Evolutionary conservation across 1,140 invertebrate genomes (phyloP).

Genomic region (Meloidogyne hapla): DNA sequence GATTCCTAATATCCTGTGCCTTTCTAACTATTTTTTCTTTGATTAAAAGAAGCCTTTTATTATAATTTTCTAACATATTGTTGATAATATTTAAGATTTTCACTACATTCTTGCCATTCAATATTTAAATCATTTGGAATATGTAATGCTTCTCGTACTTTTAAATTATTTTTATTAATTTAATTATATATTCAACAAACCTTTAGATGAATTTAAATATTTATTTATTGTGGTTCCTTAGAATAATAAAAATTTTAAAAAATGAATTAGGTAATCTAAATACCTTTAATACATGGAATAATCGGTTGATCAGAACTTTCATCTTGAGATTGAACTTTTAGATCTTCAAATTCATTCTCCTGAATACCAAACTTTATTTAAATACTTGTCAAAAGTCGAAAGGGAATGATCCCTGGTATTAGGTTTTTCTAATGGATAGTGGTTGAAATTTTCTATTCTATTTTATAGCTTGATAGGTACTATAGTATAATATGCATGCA

Average conservation of each 20-base stretch:
- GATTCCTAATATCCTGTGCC: too few relatives aligned
- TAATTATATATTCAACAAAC: not conserved
- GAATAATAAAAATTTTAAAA: too few relatives aligned
- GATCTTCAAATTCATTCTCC: constrained; percentile 32
- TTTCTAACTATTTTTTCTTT: too few relatives aligned
- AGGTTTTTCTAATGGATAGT: too few relatives aligned
- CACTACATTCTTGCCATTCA: constrained; percentile 7
- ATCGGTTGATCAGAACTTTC: not conserved
- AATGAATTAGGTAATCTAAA: not conserved
- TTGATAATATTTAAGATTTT: constrained; percentile 53
- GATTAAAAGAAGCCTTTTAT: too few relatives aligned
- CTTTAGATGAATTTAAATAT: constrained; percentile 14
- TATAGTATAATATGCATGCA: too few relatives aligned
- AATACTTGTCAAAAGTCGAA: too few relatives aligned
- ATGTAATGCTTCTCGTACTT: constrained; percentile 10
- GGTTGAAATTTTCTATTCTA: too few relatives aligned
- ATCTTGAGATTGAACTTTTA: constrained; percentile 46
- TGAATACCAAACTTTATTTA: not conserved
- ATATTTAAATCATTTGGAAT: constrained; percentile 5
- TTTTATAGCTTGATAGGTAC: too few relatives aligned
- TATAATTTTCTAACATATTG: constrained; percentile 43
- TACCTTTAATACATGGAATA: not conserved
- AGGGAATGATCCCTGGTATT: too few relatives aligned
- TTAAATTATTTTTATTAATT: constrained; percentile 14
- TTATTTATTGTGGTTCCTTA: not conserved